Conservation (phyloP, 2,888 invertebrate genomes). For the Ectropis crepuscularia region DNA sequence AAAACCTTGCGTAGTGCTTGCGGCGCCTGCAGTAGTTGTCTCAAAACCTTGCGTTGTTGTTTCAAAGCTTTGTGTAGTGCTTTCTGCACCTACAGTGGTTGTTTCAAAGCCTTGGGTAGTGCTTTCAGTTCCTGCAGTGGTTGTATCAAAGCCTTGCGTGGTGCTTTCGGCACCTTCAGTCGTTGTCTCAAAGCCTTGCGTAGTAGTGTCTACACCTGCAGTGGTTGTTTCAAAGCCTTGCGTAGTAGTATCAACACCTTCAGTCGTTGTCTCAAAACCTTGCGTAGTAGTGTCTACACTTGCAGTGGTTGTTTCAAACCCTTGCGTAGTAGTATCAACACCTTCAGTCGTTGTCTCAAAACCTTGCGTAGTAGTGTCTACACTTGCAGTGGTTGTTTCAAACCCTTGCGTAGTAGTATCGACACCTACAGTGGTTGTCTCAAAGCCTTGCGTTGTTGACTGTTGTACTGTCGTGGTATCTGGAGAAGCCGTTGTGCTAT, state of each 20-base stretch:
- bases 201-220: constrained; percentile 13
- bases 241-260: neutral
- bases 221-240: constrained; percentile 19
- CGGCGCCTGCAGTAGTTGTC: constrained; percentile 17
- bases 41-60: constrained; percentile 18
- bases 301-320: too few species aligned
- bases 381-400: constrained; percentile 12
- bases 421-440: constrained; percentile 1
- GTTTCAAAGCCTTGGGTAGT: constrained; percentile 1
- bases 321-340: too few species aligned
- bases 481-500: constrained; percentile 15
- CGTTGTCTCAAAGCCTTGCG: neutral
- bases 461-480: constrained; percentile 3
- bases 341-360: too few species aligned
- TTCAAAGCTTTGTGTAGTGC: constrained; percentile 1
- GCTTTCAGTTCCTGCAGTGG: constrained; percentile 10
- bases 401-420: neutral
- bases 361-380: too few species aligned
- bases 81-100: neutral
- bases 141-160: constrained; percentile 12
- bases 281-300: too few species aligned
- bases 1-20: constrained; percentile 13
- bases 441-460: constrained; percentile 4
- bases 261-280: neutral
- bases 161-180: constrained; percentile 1